Evolutionary conservation across 92 coral and sea anemone genomes (phyloP).

Genomic region (Epizoanthus illoricatus): DNA sequence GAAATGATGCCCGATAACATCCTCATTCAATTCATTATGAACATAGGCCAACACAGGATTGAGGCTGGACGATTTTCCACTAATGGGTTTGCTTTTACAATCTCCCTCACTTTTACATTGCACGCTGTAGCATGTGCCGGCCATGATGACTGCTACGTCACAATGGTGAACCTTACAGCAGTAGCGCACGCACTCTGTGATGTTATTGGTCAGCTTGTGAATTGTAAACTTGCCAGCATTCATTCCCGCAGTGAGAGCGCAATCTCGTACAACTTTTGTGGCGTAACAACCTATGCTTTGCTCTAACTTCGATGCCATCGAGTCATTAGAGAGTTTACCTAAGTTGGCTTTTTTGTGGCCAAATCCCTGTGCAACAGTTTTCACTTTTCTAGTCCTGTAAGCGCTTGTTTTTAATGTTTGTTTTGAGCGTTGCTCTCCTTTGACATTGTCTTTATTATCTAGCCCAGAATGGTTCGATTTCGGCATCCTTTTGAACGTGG

Average conservation of each 20-base stretch:
- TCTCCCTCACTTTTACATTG: slow-evolving; percentile 48
- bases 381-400: not conserved
- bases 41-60: slow-evolving; percentile 47
- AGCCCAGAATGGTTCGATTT: not conserved
- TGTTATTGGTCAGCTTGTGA: slow-evolving; percentile 44
- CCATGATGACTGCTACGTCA: slow-evolving; percentile 62
- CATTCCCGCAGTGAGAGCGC: slow-evolving; percentile 51
- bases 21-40: slow-evolving; percentile 19
- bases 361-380: not conserved
- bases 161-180: slow-evolving; percentile 53
- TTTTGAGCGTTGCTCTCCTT: not conserved
- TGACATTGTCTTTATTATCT: not conserved
- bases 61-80: slow-evolving; percentile 18
- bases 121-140: slow-evolving; percentile 58
- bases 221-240: slow-evolving; percentile 51
- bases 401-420: not conserved
- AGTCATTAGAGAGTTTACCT: not conserved
- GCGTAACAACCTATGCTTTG: slow-evolving; percentile 29
- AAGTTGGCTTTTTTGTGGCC: not conserved
- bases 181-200: slow-evolving; percentile 42
- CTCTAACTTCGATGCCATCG: not conserved
- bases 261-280: slow-evolving; percentile 31
- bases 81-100: slow-evolving; percentile 42
- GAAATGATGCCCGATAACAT: slow-evolving; percentile 21
- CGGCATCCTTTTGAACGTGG: too few species aligned